These are phyloP conservation scores for Poecilia velifera DNA, from an alignment of 2,797 vertebrate species.

Conservation along the genomic window DNA sequence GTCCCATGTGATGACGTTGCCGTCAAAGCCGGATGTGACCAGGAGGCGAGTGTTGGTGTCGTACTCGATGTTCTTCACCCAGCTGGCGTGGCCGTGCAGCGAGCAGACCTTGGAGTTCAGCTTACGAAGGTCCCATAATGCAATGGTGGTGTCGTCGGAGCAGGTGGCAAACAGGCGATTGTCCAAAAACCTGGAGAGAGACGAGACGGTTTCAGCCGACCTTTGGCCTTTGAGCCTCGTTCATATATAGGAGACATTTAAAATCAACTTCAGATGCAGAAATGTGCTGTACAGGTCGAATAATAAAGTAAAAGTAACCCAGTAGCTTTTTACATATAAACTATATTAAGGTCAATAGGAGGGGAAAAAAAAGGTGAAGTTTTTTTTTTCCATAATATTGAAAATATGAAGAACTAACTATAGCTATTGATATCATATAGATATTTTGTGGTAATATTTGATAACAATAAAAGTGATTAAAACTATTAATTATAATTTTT, in stretches of 20 bases:
- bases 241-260: background rate
- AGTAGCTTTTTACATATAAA: background rate
- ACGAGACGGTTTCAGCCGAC: background rate
- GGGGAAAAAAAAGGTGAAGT: background rate
- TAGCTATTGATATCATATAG: too few relatives aligned
- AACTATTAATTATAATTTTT: too few relatives aligned
- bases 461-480: too few relatives aligned
- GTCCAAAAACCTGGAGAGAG: constrained; percentile 90
- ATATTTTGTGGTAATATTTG: too few relatives aligned
- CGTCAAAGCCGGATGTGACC: constrained; percentile 97
- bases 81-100: constrained; percentile 97
- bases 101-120: constrained; percentile 95
- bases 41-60: constrained; percentile 96
- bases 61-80: constrained; percentile 99
- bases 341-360: background rate
- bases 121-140: constrained; percentile 96
- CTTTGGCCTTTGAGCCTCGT: background rate
- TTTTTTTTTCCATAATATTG: background rate
- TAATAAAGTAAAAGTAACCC: background rate
- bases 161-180: constrained; percentile 98
- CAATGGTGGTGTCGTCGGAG: constrained; percentile 98
- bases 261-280: background rate
- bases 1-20: constrained; percentile 99
- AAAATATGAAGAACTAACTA: background rate
- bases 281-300: background rate